Evolutionary conservation across 2,797 vertebrate species (phyloP), one percentile per base, ranked within the genome.

Genomic region (Anguilla marmorata): DNA sequence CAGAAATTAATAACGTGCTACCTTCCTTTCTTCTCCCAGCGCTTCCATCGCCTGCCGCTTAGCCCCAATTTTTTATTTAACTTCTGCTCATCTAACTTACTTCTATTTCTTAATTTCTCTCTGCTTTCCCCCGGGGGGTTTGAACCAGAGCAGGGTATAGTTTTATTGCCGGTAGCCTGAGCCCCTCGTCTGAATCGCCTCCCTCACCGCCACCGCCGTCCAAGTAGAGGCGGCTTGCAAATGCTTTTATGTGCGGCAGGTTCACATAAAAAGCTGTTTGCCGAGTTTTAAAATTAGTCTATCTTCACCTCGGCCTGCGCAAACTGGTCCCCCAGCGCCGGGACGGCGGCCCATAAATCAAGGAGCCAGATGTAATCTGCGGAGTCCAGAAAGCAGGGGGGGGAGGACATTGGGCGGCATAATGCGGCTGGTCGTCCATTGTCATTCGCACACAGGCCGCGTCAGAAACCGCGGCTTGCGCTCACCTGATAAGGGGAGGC

Each of bases 351-450:
- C 41, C 93, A 97, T 99, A 98, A 99, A 99, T 99, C 98, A 98
- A 97, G 96, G 95, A 92, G 94, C 95, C 93, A 97, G 98, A 98
- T 98, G 97, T 98, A 98, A 99, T 99, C 98, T 98, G 96, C 93
- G 94, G 96, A 97, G 96, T 97, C 97, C 97, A 97, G 97, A 98
- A 99, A 96, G 96, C 96, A 95, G 94, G 95, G 94, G 94, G 92
- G 96, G 95, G 96, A 95, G 94, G 96, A 97, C 96, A 97, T 97
- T 97, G 96, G 94, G 90, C 93, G 96, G 96, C 95, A 97, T 98
- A 98, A 98, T 98, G 97, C 95, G 94, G 95, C 94, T 95, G 96
- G 97, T 97, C 97, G 96, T 97, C 97, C 95, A 97, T 98, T 99
- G 97, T 99, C 97, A 98, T 98, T 98, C 96, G 97, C 97, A 96